Conservation (phyloP, 2,797 vertebrate species). For the Epinephelus malabaricus region DNA sequence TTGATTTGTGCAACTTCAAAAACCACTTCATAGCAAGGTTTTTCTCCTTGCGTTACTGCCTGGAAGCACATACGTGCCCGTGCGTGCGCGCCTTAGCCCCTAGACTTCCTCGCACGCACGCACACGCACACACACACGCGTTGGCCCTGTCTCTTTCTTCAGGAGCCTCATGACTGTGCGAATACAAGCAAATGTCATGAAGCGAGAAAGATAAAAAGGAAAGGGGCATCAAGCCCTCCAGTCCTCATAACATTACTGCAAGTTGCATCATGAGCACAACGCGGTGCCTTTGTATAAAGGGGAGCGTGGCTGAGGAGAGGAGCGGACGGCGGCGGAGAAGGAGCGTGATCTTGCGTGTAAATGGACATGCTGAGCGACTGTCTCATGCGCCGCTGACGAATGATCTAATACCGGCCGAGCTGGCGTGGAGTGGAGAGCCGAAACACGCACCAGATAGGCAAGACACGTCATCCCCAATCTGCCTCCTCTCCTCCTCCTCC, state of each 20-base stretch:
- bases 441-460: constrained; percentile 15
- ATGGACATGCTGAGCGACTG: constrained; percentile 62
- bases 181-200: constrained; percentile 56
- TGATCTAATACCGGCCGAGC: constrained; percentile 41
- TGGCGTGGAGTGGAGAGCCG: constrained; percentile 27
- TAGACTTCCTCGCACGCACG: neutral
- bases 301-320: constrained; percentile 20
- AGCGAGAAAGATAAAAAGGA: constrained; percentile 58
- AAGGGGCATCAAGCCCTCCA: constrained; percentile 49
- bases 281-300: constrained; percentile 41
- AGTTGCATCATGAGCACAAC: constrained; percentile 79
- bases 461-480: constrained; percentile 43
- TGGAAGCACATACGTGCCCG: neutral
- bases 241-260: constrained; percentile 67
- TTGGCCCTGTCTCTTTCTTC: constrained; percentile 11
- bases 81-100: neutral
- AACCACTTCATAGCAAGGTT: constrained; percentile 2
- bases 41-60: neutral
- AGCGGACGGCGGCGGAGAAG: constrained; percentile 6
- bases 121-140: neutral
- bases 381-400: constrained; percentile 59
- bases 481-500: neutral
- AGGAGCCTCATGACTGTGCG: constrained; percentile 35
- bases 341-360: constrained; percentile 57
- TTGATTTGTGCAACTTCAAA: constrained; percentile 31